A percentile compares a stretch with the other conserved stretches of the same genome.
These are phyloP conservation scores for Drosophila longiperda DNA, from an alignment of 2,888 invertebrate genomes.

Conservation along the genomic window DNA sequence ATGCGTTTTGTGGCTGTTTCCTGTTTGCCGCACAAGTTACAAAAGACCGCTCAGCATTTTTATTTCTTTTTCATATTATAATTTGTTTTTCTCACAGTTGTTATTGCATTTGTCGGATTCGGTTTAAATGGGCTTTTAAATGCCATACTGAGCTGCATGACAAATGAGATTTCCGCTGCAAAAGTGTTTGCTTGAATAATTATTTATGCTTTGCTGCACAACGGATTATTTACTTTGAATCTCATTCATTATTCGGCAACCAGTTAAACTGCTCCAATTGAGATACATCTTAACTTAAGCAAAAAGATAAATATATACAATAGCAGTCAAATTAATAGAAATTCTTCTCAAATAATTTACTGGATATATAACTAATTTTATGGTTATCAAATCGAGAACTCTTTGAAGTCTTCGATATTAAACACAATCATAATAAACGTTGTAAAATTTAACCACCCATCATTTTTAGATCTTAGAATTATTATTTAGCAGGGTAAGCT, in stretches of 20 bases:
- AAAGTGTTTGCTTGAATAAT: constrained; percentile 47
- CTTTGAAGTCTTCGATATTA: neutral
- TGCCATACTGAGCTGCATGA: constrained; percentile 77
- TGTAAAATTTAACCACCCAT: no score
- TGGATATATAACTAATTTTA: neutral
- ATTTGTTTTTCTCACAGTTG: constrained; percentile 17
- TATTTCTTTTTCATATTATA: constrained; percentile 28
- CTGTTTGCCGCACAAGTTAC: constrained; percentile 47
- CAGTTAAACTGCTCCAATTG: constrained; percentile 31
- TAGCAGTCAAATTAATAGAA: neutral
- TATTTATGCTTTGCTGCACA: constrained; percentile 29
- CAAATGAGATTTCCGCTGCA: constrained; percentile 73
- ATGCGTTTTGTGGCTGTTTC: constrained; percentile 42
- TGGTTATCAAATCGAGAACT: neutral
- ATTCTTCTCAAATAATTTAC: neutral
- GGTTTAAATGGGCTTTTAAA: constrained; percentile 82
- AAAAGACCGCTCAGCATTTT: constrained; percentile 31
- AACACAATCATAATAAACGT: no score
- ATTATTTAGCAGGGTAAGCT: no score
- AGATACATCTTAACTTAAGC: constrained; percentile 8
- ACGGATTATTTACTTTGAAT: constrained; percentile 58
- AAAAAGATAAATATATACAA: neutral
- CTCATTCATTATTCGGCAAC: constrained; percentile 65
- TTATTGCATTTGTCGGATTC: constrained; percentile 69
- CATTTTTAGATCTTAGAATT: no score